These are phyloP conservation scores for Drosophila birchii DNA, from an alignment of 2,888 invertebrate genomes.

Conservation along the genomic window DNA sequence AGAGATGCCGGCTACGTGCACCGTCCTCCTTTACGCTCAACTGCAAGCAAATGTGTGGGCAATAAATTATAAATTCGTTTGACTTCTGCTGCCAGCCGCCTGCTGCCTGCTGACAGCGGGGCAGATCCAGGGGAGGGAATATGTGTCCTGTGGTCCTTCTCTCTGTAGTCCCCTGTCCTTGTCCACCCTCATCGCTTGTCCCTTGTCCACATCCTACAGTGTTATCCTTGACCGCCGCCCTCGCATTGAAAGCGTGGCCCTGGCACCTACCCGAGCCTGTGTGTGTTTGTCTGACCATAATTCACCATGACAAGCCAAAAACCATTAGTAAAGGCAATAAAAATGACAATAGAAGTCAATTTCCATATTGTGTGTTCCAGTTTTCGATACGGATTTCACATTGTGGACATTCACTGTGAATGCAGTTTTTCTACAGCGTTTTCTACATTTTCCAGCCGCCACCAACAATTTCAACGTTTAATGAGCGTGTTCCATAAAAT, in stretches of 20 bases:
- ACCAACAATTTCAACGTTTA: slow-evolving; percentile 56
- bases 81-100: slow-evolving; percentile 68
- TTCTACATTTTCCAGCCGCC: slow-evolving; percentile 29
- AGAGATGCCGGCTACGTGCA: slow-evolving; percentile 47
- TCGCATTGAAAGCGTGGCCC: slow-evolving; percentile 60
- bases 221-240: slow-evolving; percentile 79
- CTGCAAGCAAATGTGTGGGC: slow-evolving; percentile 72
- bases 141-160: slow-evolving; percentile 46
- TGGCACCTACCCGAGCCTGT: slow-evolving; percentile 55
- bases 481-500: slow-evolving; percentile 57
- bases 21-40: slow-evolving; percentile 66
- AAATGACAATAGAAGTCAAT: slow-evolving; percentile 80
- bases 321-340: slow-evolving; percentile 80
- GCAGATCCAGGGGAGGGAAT: slow-evolving; percentile 21
- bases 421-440: slow-evolving; percentile 53
- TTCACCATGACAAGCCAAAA: slow-evolving; percentile 77
- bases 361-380: slow-evolving; percentile 70
- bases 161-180: slow-evolving; percentile 9
- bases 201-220: slow-evolving; percentile 44
- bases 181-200: slow-evolving; percentile 16
- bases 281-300: slow-evolving; percentile 65
- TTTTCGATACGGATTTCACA: slow-evolving; percentile 45
- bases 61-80: slow-evolving; percentile 80
- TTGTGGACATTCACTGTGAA: slow-evolving; percentile 25
- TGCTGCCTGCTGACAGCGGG: slow-evolving; percentile 60